Percentiles rank a stretch among this genome's conserved stretches.
These are phyloP conservation scores for Cloeon dipterum DNA, from an alignment of 2,888 invertebrate genomes.

Conservation along the genomic window DNA sequence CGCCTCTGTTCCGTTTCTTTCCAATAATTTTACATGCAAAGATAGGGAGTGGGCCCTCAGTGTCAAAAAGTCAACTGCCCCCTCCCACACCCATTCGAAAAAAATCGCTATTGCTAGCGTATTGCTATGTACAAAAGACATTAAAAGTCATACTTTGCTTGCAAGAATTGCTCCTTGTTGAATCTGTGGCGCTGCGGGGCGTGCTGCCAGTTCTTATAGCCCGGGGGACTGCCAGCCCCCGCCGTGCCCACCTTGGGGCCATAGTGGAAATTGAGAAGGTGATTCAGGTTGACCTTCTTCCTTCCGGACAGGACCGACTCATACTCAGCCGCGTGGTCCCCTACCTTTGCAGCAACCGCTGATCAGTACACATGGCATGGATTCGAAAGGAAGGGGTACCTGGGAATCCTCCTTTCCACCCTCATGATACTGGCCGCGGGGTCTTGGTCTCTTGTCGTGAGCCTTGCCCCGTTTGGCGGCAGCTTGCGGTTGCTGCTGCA, in stretches of 20 bases:
- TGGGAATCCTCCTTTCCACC: slow-evolving; percentile 48
- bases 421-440: slow-evolving; percentile 33
- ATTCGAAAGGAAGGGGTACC: slow-evolving; percentile 13
- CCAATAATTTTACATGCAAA: too few species aligned
- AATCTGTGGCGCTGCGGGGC: slow-evolving; percentile 40
- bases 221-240: too few species aligned
- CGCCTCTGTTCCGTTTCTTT: too few species aligned
- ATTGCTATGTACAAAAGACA: background rate
- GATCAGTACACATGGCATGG: background rate
- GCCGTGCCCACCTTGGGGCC: slow-evolving; percentile 24
- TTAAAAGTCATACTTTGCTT: slow-evolving; percentile 54
- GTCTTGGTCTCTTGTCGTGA: slow-evolving; percentile 46
- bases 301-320: slow-evolving; percentile 70
- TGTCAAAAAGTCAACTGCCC: too few species aligned
- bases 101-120: too few species aligned
- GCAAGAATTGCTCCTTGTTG: slow-evolving; percentile 82
- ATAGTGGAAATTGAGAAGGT: slow-evolving; percentile 82
- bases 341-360: slow-evolving; percentile 20
- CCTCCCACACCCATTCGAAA: too few species aligned
- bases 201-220: slow-evolving; percentile 14
- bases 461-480: slow-evolving; percentile 38
- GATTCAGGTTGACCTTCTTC: slow-evolving; percentile 81
- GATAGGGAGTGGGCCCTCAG: too few species aligned
- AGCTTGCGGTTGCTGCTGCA: slow-evolving; percentile 45
- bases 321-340: slow-evolving; percentile 38